Base-by-base conservation (phyloP, 2,797 vertebrate genomes). In the Taenioides sp. region DNA sequence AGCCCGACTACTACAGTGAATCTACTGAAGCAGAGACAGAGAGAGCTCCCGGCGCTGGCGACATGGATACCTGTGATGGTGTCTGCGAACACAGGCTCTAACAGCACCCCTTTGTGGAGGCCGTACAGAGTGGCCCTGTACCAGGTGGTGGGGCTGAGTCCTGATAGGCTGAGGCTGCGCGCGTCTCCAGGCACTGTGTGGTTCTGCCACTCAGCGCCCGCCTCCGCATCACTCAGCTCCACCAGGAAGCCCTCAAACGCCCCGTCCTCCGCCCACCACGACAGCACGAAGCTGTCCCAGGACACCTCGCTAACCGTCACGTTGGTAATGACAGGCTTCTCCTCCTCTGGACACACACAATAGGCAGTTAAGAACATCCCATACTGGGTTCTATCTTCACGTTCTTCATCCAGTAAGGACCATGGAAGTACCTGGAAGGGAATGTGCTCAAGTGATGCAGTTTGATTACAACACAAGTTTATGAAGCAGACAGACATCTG, bases 231-330 rank as follows among this genome's bases (percentile, higher is more conserved):
- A 47, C 91, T 93, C 84, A 98, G 93, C 92, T 96, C 94, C 72
- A 98, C 72, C 88, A 97, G 77, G 95, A 99, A 99, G 84, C 73
- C 92, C 71, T 98, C 94, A 87, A 92, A 96, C 71, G 80, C 84
- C 69, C 92, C 89, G 12, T 94, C 92, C 0, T 94, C 93, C 0
- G 95, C 91, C 0, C 91, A 94, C 98, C 98, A 99, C 91, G 94
- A 93, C 89, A 98, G 79, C 84, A 87, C 94, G 92, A 97, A 95
- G 83, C 93, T 92, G 88, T 95, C 94, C 96, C 96, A 96, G 77
- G 92, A 93, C 78, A 95, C 75, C 20, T 94, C 85, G 43, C 93
- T 92, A 31, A 98, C 77, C 0, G 93, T 90, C 40, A 99, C 69
- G 28, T 92, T 83, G 75, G 93, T 94, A 87, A 98, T 92, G 82